Conservation (phyloP, 2,888 invertebrate genomes). For the Acrobeloides nanus region DNA sequence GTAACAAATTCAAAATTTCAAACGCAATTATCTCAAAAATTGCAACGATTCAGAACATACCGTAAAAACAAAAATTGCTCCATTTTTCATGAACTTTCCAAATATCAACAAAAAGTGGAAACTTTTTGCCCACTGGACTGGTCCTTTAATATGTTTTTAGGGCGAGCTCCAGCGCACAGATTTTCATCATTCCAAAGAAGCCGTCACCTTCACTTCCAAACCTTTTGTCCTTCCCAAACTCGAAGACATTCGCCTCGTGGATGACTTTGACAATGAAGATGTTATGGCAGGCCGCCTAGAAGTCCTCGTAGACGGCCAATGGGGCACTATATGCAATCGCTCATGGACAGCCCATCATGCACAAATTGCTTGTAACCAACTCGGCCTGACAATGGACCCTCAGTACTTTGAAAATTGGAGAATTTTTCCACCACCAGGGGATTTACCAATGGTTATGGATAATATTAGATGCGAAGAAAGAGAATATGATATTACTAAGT, state of each 20-base stretch:
- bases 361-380: slow-evolving; percentile 80
- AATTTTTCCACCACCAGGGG: slow-evolving; percentile 39
- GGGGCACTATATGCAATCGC: slow-evolving; percentile 96
- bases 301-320: slow-evolving; percentile 68
- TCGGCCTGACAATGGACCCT: slow-evolving; percentile 84
- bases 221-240: slow-evolving; percentile 31
- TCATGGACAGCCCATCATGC: slow-evolving; percentile 87
- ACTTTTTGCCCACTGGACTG: no score
- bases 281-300: slow-evolving; percentile 70
- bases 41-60: no score
- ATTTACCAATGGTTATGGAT: slow-evolving; percentile 58
- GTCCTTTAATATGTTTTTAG: no score
- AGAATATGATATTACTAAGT: slow-evolving; percentile 70
- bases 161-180: slow-evolving; percentile 46
- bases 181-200: slow-evolving; percentile 18
- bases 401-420: slow-evolving; percentile 65
- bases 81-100: no score
- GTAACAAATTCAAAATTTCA: no score
- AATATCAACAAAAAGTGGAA: no score
- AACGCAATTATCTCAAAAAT: no score
- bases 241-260: slow-evolving; percentile 41
- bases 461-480: slow-evolving; percentile 83
- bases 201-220: slow-evolving; percentile 41
- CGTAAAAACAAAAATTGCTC: no score
- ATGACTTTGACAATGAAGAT: slow-evolving; percentile 44